Conservation (phyloP, 2,113 vertebrate genomes). For the Amphiprion ocellaris region DNA sequence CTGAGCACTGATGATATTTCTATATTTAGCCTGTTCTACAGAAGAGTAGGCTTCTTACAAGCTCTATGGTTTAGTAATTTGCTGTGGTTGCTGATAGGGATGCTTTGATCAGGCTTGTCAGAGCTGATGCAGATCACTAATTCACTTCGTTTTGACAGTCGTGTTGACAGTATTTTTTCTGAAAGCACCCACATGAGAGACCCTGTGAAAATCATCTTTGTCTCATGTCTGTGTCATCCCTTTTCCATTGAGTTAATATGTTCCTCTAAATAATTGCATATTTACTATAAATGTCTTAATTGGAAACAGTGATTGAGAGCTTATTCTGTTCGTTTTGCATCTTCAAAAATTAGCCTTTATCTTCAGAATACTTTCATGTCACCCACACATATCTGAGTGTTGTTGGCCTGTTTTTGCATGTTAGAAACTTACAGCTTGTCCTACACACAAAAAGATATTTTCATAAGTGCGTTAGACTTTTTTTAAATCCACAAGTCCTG, state of each 20-base stretch:
- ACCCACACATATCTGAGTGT: neutral
- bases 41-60: neutral
- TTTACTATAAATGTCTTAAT: neutral
- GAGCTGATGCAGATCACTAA: conserved; percentile 28
- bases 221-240: conserved; percentile 1
- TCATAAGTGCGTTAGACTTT: neutral
- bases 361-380: no score
- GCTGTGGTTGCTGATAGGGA: conserved; percentile 14
- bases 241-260: neutral
- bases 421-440: no score
- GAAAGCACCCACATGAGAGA: conserved; percentile 1
- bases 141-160: neutral
- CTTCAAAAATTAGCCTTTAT: neutral
- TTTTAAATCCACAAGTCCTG: neutral
- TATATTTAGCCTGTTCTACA: conserved; percentile 13
- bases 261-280: neutral
- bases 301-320: neutral
- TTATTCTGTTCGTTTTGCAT: neutral
- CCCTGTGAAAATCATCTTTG: neutral
- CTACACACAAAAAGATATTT: no score
- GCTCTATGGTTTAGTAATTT: conserved; percentile 1
- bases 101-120: conserved; percentile 36
- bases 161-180: neutral
- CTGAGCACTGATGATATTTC: conserved; percentile 1
- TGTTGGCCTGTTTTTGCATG: neutral